Percentiles rank a stretch among this genome's conserved stretches.
Conservation (phyloP, 1,140 invertebrate species). For the Listronotus bonariensis region DNA sequence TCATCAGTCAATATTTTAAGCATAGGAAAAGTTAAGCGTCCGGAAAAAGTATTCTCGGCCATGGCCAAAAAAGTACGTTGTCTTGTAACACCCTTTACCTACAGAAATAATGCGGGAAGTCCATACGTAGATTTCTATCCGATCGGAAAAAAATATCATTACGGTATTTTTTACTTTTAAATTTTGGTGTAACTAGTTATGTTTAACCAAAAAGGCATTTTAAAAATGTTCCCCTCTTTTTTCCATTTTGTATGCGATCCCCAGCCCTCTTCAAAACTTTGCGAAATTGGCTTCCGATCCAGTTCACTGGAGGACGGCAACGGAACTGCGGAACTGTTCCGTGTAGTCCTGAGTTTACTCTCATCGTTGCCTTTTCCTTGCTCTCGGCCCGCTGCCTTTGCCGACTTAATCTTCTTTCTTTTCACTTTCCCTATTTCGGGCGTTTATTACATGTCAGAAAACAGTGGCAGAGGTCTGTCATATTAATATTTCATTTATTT, state of each 20-base stretch:
- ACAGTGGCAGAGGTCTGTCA: constrained; percentile 12
- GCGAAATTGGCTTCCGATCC: constrained; percentile 59
- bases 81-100: too few species aligned
- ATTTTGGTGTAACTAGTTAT: too few species aligned
- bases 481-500: not conserved
- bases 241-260: constrained; percentile 57
- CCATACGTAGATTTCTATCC: too few species aligned
- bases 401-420: constrained; percentile 63
- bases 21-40: too few species aligned
- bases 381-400: constrained; percentile 25
- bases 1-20: too few species aligned
- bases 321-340: constrained; percentile 43
- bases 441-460: constrained; percentile 29
- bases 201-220: too few species aligned
- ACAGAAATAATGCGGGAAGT: too few species aligned
- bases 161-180: too few species aligned
- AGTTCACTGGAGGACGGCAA: constrained; percentile 57
- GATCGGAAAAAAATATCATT: too few species aligned
- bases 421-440: constrained; percentile 63
- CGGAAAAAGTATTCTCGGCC: too few species aligned
- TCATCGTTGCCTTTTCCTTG: constrained; percentile 12
- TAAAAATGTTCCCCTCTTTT: constrained; percentile 8
- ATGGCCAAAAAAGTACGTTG: too few species aligned
- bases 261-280: constrained; percentile 56
- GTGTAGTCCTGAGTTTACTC: constrained; percentile 8